Evolutionary conservation across 2,888 invertebrate genomes (phyloP), one percentile per base, ranked within the genome.

Genomic region (Julus scanicus): DNA sequence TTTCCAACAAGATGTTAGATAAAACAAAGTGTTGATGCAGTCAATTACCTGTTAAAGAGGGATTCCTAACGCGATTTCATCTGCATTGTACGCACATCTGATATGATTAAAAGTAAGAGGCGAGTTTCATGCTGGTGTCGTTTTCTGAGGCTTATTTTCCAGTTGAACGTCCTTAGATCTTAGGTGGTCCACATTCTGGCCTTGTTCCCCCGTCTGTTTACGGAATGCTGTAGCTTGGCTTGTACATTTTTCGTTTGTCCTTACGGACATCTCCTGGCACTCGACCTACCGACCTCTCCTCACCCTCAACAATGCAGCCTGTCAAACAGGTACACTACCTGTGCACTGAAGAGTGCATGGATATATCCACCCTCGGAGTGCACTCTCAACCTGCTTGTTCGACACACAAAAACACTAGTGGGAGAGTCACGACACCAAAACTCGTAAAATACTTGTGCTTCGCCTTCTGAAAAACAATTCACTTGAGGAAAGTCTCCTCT

Each of bases 161-260:
- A 80, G 80, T 80, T 80, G 80, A 80, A 80, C 80, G 80, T 80
- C 80, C 80, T 80, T 80, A 80, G 80, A 80, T 80, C 80, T 37
- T 80, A 80, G 80, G 80, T 80, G 80, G 80, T 80, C 80, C 80
- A 80, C 80, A 80, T 80, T 80, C 80, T 80, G 80, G 80, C 80
- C 80, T 37, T 80, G 80, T 80, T 80, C 80, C 80, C 63, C 15
- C 80, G 71, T 71, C 71, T 71, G n/a, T 29, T 71, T 71, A 71
- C 71, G 80, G 80, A 80, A 80, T 80, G 80, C 15, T 80, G 80
- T 37, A 80, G 9, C 80, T 80, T 80, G 80, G 37, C 37, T 80
- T 37, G 80, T 80, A 15, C 80, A 80, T 80, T 80, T 44, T 80
- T 80, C 80, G 80, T 80, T 80, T 80, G 39, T 80, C 80, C 80